These are phyloP conservation scores for Ferdinandea cuprea DNA, from an alignment of 2,888 invertebrate species.

Conservation along the genomic window DNA sequence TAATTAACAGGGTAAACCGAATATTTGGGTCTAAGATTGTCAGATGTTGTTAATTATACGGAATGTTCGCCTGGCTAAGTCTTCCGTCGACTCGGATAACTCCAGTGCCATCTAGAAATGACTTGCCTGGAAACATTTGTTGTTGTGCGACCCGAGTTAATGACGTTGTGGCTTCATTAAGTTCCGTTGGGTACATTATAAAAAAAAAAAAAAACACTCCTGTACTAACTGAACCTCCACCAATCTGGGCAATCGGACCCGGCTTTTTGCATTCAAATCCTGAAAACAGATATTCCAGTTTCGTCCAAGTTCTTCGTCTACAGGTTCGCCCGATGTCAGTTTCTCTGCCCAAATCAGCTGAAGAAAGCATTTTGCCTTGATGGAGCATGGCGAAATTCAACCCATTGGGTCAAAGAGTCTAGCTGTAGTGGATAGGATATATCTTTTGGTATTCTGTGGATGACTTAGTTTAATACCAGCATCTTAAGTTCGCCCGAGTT, in stretches of 20 bases:
- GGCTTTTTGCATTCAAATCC: background rate
- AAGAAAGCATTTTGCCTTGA: conserved; percentile 6
- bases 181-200: no score
- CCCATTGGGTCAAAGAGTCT: conserved; percentile 22
- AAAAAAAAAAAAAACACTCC: no score
- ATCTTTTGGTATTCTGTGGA: no score
- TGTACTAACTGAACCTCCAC: no score
- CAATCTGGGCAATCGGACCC: background rate
- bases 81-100: background rate
- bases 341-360: conserved; percentile 7
- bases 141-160: background rate
- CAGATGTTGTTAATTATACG: conserved; percentile 13
- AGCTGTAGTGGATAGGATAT: conserved; percentile 5
- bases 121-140: background rate
- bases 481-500: conserved; percentile 1
- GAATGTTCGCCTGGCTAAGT: background rate
- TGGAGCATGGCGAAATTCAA: conserved; percentile 1
- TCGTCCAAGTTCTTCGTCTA: background rate
- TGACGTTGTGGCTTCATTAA: background rate
- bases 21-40: background rate
- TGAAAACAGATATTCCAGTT: background rate
- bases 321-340: background rate
- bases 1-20: background rate
- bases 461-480: no score
- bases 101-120: background rate